Base-by-base conservation (phyloP, 2,888 invertebrate genomes). In the Drepana falcataria region DNA sequence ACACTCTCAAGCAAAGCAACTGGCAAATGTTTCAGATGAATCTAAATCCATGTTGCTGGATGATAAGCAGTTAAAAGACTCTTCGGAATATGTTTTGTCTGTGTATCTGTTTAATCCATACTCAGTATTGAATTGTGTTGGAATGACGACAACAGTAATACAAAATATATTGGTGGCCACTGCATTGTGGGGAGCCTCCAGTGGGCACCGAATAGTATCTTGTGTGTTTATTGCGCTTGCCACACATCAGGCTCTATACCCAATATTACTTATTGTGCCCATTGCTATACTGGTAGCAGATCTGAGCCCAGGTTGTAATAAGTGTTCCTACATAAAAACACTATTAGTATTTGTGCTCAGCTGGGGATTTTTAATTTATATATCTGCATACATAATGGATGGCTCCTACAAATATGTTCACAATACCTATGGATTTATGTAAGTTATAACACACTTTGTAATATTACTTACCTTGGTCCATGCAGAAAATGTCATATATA, bases 101-200 rank as follows among this genome's bases (percentile, higher is more conserved):
- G 94, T 95, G 1, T 98, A 97, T 84, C 91, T 98, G 48, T 96
- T 97, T 69, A 98, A 97, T 86, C 98, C 98, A 0, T 96, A 96
- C 77, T 94, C 95, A 40, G 93, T 98, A 55, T 89, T 97, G 54
- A 96, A 95, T 69, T 98, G 98, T 87, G 94, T 95, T 40, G 97
- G 96, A 6, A 94, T 95, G 81, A 97, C 98, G 0, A 98, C 98
- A 2, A 97, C 97, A 2, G 96, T 97, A 7, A 94, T 98, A 65
- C 95, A 95, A 68, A 98, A 98, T 87, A 91, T 98, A n/a, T 92
- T 96, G 51, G 87, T 97, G 37, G 93, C 97, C 0, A 70, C 94
- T 3, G 93, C 95, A 52, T 89, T 98, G 41, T 93, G 93, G 73
- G 93, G 93, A 48, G 94, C 97, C 77, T 91, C 94, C 34, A 93